Conservation (phyloP, 2,113 vertebrate species). For the Myotis lucifugus region DNA sequence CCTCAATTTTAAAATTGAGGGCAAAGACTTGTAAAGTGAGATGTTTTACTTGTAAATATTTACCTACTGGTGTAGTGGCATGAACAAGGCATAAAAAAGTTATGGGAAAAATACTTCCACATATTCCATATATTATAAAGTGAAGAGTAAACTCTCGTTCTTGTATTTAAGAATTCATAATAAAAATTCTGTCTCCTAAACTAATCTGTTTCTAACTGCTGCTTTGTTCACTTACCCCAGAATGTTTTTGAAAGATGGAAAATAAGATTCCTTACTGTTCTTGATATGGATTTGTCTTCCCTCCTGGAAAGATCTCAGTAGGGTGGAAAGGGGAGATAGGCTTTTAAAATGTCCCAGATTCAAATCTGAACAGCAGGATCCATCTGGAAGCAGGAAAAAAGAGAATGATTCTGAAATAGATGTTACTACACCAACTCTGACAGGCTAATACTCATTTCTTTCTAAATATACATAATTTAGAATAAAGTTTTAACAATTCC, state of each 20-base stretch:
- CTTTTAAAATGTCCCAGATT: slow-evolving; percentile 67
- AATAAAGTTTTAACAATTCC: slow-evolving; percentile 7
- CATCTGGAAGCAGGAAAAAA: slow-evolving; percentile 54
- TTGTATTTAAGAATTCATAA: slow-evolving; percentile 39
- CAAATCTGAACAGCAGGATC: slow-evolving; percentile 55
- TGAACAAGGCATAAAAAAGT: background rate
- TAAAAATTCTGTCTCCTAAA: slow-evolving; percentile 9
- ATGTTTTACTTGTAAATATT: background rate
- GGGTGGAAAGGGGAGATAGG: slow-evolving; percentile 64
- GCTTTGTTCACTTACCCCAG: slow-evolving; percentile 10
- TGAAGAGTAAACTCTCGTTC: background rate
- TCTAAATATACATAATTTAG: slow-evolving; percentile 45
- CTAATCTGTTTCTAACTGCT: slow-evolving; percentile 41
- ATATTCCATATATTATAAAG: background rate
- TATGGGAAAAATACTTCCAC: background rate
- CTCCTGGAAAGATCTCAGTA: slow-evolving; percentile 64
- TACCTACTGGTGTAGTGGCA: background rate
- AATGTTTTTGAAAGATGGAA: slow-evolving; percentile 49
- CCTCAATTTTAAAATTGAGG: background rate
- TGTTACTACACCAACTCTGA: slow-evolving; percentile 47
- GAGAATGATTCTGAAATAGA: slow-evolving; percentile 60
- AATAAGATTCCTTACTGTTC: slow-evolving; percentile 51
- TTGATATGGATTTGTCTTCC: slow-evolving; percentile 48
- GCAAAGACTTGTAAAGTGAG: background rate
- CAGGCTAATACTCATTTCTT: slow-evolving; percentile 45